A percentile compares a stretch with the other conserved stretches of the same genome.
These are phyloP conservation scores for Seriola dumerili DNA, from an alignment of 2,113 vertebrate genomes.

Conservation along the genomic window DNA sequence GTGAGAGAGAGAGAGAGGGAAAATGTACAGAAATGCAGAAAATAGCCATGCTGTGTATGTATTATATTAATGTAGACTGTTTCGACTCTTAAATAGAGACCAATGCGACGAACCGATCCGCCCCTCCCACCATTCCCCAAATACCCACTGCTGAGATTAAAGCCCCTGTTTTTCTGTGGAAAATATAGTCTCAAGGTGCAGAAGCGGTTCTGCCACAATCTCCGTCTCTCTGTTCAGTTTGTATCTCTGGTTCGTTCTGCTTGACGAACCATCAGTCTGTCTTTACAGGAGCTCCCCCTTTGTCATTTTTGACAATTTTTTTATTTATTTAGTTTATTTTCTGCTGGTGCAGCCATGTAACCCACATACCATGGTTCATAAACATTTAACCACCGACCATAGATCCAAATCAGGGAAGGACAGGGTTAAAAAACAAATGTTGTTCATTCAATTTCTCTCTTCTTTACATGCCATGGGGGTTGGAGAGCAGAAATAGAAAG, in stretches of 20 bases:
- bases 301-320: neutral
- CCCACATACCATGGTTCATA: neutral
- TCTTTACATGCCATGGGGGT: neutral
- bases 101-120: slow-evolving; percentile 23
- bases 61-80: slow-evolving; percentile 8
- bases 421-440: slow-evolving; percentile 19
- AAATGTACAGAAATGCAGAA: slow-evolving; percentile 45
- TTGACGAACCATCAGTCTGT: slow-evolving; percentile 20
- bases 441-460: neutral
- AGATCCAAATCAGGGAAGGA: neutral
- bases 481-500: slow-evolving; percentile 25
- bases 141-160: slow-evolving; percentile 35
- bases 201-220: slow-evolving; percentile 23
- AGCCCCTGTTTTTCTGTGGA: slow-evolving; percentile 26
- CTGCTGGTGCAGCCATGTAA: neutral
- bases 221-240: slow-evolving; percentile 15
- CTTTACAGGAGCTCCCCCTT: neutral
- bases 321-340: neutral
- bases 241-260: slow-evolving; percentile 24
- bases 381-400: neutral
- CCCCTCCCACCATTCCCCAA: slow-evolving; percentile 17
- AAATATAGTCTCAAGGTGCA: slow-evolving; percentile 12
- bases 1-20: slow-evolving; percentile 7
- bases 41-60: slow-evolving; percentile 38
- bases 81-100: slow-evolving; percentile 4